These are phyloP conservation scores for Lycia hirtaria DNA, from an alignment of 2,888 invertebrate genomes.

Conservation along the genomic window DNA sequence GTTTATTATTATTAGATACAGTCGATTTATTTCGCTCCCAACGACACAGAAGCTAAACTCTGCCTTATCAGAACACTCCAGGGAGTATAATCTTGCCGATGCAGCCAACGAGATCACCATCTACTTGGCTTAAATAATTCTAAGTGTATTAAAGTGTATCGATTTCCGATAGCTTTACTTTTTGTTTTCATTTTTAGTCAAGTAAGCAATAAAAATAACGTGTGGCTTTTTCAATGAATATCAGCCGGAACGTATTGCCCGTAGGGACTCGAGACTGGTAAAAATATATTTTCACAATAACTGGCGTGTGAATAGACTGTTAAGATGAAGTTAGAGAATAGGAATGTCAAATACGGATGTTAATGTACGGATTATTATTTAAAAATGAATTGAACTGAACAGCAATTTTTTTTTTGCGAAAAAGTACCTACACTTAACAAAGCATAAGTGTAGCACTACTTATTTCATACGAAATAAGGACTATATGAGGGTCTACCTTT, in stretches of 20 bases:
- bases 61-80: conserved; percentile 2
- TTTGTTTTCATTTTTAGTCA: conserved; percentile 2
- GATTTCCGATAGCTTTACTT: conserved; percentile 12
- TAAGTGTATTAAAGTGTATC: background rate
- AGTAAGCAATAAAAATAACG: background rate
- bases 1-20: background rate
- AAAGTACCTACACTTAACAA: too few relatives aligned
- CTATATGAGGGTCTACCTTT: too few relatives aligned
- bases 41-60: background rate
- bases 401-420: too few relatives aligned
- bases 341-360: too few relatives aligned
- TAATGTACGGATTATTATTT: too few relatives aligned
- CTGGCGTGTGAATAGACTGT: background rate
- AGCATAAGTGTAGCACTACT: too few relatives aligned
- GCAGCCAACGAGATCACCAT: conserved; percentile 6
- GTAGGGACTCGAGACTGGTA: background rate
- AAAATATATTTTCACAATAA: conserved; percentile 6
- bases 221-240: background rate
- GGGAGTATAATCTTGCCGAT: conserved; percentile 15
- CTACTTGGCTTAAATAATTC: conserved; percentile 4
- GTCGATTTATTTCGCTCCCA: conserved; percentile 1
- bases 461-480: too few relatives aligned
- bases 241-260: background rate
- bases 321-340: background rate
- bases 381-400: too few relatives aligned